A percentile compares a stretch with the other conserved stretches of the same genome.
Evolutionary conservation across 2,113 vertebrate species (phyloP).

Genomic region (Chinchilla lanigera): DNA sequence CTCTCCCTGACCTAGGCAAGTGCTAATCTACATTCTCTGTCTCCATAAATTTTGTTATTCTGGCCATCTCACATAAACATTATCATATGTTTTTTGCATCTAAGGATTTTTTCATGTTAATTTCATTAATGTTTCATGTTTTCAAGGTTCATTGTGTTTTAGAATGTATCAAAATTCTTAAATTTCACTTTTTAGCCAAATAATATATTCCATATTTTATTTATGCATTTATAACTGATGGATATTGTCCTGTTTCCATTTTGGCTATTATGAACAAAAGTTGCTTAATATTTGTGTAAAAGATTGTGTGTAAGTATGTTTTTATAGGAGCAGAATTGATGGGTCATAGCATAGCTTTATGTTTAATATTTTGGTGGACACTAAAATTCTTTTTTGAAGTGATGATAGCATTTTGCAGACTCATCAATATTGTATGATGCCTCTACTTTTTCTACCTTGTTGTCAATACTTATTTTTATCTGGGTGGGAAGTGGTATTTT

Average conservation of each 20-base stretch:
- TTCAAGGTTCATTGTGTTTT: not conserved
- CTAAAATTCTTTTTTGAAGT: not conserved
- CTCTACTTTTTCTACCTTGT: not conserved
- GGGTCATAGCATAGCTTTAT: not conserved
- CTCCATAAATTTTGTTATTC: not conserved
- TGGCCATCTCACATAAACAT: not conserved
- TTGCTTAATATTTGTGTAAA: not conserved
- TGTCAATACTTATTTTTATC: not conserved
- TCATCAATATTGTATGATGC: not conserved
- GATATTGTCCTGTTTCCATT: not conserved
- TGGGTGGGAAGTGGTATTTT: not conserved
- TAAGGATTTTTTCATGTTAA: not conserved
- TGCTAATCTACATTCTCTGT: not conserved
- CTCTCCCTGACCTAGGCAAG: not conserved
- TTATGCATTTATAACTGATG: not conserved
- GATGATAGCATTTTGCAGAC: not conserved
- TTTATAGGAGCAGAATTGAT: not conserved
- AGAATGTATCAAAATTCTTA: not conserved
- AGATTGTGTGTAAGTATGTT: not conserved
- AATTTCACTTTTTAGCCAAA: not conserved
- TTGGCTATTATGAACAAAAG: not conserved
- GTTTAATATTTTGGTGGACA: not conserved
- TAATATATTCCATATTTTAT: not conserved
- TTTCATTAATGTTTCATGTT: not conserved
- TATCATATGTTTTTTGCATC: not conserved